Evolutionary conservation across 2,113 vertebrate species (phyloP), one percentile per base, ranked within the genome.

Genomic region (Nothoprocta pentlandii): DNA sequence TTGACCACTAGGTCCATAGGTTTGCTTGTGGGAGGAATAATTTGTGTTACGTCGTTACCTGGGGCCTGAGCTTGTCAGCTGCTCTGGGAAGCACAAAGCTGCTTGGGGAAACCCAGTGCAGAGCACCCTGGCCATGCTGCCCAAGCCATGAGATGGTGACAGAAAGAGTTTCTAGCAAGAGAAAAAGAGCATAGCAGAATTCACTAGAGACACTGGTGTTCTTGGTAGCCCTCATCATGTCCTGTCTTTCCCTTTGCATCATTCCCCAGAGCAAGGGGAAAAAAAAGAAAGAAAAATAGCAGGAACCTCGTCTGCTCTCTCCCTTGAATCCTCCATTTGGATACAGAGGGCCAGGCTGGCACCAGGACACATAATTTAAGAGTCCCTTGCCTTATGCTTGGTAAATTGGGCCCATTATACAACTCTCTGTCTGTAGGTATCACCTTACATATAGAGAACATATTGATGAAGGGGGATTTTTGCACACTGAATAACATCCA

Each of bases 391-490:
- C 51, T 78, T 10, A 0, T 13, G 16, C 59, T 87, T 76, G 46
- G 88, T 82, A 87, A 89, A 76, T 69, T 68, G 3, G 44, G 53
- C n/a, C 74, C n/a, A 25, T 69, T 93, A 59, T 64, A 83, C 61
- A 86, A 21, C 32, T 39, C 51, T 16, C 46, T 67, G 41, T 75
- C 73, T 81, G 11, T 66, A n/a, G 21, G 56, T 89, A 92, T 94
- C 80, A 76, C 41, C 80, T 89, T 90, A 79, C 69, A 62, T 28
- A 46, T 2, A 91, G 58, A 32, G 54, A 36, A 83, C 9, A 8
- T 90, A 53, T 73, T 92, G 89, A 83, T 80, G 73, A 84, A 92
- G 73, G 9, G 3, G 20, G 25, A 62, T 64, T 92, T 94, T 80
- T 94, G 56, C 73, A 42, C 7, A 2, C 39, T 62, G 80, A 93